These are phyloP conservation scores for Epicampocera succincta DNA, from an alignment of 2,888 invertebrate species.

Conservation along the genomic window DNA sequence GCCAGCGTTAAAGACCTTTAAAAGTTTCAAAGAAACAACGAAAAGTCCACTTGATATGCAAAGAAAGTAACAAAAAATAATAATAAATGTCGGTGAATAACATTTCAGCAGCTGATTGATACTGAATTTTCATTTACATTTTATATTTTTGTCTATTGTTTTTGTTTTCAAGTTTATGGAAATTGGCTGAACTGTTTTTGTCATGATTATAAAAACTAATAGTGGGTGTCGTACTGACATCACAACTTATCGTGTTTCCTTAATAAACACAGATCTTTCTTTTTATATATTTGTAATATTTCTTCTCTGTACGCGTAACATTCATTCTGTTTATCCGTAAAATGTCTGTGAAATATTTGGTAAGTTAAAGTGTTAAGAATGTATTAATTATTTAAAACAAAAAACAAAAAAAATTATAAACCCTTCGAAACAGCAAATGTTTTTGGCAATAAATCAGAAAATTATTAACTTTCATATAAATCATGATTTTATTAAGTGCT, in stretches of 20 bases:
- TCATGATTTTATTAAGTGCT: no score
- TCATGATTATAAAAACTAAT: slow-evolving; percentile 75
- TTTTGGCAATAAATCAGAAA: no score
- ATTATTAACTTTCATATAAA: no score
- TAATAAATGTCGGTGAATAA: not conserved
- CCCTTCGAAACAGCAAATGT: no score
- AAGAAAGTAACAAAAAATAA: slow-evolving; percentile 41
- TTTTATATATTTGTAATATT: no score
- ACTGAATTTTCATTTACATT: slow-evolving; percentile 13
- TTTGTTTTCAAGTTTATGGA: not conserved
- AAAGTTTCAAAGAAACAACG: not conserved
- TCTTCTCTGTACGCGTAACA: not conserved
- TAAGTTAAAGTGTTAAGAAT: slow-evolving; percentile 71
- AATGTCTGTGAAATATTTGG: slow-evolving; percentile 78
- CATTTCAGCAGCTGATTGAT: not conserved
- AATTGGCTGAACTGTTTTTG: slow-evolving; percentile 4
- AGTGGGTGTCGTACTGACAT: slow-evolving; percentile 60
- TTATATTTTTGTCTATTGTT: not conserved
- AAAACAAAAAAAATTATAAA: no score
- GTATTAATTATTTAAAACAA: no score
- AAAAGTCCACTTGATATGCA: slow-evolving; percentile 57
- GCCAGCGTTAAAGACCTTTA: slow-evolving; percentile 58
- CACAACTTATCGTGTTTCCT: slow-evolving; percentile 71
- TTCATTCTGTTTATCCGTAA: slow-evolving; percentile 61
- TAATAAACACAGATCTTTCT: slow-evolving; percentile 50